Base-by-base conservation (phyloP, 2,113 vertebrate genomes). In the Agapornis roseicollis region DNA sequence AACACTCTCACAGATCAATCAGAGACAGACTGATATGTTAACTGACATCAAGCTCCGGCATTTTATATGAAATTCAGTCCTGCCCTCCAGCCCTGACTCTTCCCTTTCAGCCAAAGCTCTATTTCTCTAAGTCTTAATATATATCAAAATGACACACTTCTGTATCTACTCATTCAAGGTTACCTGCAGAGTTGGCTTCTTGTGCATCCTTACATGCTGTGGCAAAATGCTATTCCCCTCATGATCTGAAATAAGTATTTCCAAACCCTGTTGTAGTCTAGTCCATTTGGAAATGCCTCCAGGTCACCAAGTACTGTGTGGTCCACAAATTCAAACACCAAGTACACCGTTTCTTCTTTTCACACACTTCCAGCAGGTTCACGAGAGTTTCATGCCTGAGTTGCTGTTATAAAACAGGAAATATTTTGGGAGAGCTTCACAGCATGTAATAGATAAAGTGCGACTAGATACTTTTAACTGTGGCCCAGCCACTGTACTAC, bases 241-340 rank as follows among this genome's bases (percentile, higher is more conserved):
- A 99, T 97, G 82, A 99, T 98, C 97, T 99, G 99, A 96, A 98
- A 99, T 16, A 99, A 96, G 94, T 99, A 98, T 46, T 97, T 98
- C 35, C 97, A 96, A 90, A 98, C 97, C 73, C 96, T 97, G 70
- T 85, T 94, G 31, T 97, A 97, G 76, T 99, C 98, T 66, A 99
- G 93, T 27, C 99, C 99, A 0, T 81, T 97, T 3, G 98, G 98
- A 89, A 97, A 98, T 8, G 98, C 98, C 76, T 99, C 98, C 22
- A 99, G 97, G 83, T 99, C 98, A 7, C 99, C 98, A 31, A 99
- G 98, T 64, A 99, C 96, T 0, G 98, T 99, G 79, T 98, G 98
- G 83, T 99, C 99, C 91, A 99, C 98, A 93, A 99, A 99, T 88
- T 99, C 99, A 95, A 99, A 99, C 61, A 99, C 99, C 73, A 99